Conservation (phyloP, 2,888 invertebrate species). For the Oithona nana region DNA sequence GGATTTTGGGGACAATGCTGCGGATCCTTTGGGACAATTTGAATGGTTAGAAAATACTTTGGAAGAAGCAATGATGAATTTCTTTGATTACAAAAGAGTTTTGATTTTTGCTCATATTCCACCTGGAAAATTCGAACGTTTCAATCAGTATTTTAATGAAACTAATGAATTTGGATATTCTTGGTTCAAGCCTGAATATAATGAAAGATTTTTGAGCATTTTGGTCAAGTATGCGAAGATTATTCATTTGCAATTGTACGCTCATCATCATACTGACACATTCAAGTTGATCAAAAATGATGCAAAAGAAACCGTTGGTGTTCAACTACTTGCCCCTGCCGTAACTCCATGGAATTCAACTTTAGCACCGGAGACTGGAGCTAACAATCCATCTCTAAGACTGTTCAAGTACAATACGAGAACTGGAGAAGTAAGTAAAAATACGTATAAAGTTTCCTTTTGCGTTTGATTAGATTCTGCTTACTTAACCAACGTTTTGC, state of each 20-base stretch:
- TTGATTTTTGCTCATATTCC: slow-evolving; percentile 21
- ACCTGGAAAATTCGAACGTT: slow-evolving; percentile 25
- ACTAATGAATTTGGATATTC: slow-evolving; percentile 20
- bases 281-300: slow-evolving; percentile 21
- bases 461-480: too few species aligned
- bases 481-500: slow-evolving; percentile 19
- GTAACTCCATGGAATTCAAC: slow-evolving; percentile 61
- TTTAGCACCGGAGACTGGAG: slow-evolving; percentile 26
- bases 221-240: slow-evolving; percentile 24
- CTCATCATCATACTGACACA: slow-evolving; percentile 27
- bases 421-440: slow-evolving; percentile 64
- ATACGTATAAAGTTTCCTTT: too few species aligned
- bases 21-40: slow-evolving; percentile 18
- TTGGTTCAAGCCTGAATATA: slow-evolving; percentile 28
- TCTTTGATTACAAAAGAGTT: background rate
- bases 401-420: slow-evolving; percentile 75
- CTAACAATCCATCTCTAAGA: slow-evolving; percentile 66
- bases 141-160: slow-evolving; percentile 16
- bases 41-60: slow-evolving; percentile 15
- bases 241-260: slow-evolving; percentile 28
- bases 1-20: background rate
- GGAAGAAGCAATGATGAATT: background rate
- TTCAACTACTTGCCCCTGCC: slow-evolving; percentile 66
- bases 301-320: slow-evolving; percentile 51
- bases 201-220: slow-evolving; percentile 25